phyloP scores from a whole-genome alignment of 2,113 vertebrate genomes.

The Arothron firmamentum region DNA sequence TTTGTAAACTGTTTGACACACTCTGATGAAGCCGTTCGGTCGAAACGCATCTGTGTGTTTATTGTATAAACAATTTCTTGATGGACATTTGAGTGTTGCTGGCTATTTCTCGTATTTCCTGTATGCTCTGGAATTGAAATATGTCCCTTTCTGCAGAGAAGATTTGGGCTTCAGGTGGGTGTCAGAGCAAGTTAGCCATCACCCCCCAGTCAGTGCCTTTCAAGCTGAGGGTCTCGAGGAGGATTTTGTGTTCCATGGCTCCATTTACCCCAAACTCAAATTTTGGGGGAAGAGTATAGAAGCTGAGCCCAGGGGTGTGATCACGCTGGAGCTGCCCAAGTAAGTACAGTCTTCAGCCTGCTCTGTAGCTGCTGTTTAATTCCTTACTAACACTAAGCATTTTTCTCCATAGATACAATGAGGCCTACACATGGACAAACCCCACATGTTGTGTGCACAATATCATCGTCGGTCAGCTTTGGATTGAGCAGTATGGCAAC shows the following conservation, averaged over 20 bases:
- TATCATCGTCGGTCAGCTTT: constrained; percentile 95
- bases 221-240: constrained; percentile 90
- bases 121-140: neutral
- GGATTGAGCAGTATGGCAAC: constrained; percentile 97
- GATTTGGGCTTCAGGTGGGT: constrained; percentile 95
- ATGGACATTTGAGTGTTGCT: too few species aligned
- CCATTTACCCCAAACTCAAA: constrained; percentile 96
- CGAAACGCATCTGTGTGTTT: too few species aligned
- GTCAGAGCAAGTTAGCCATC: constrained; percentile 97
- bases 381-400: neutral
- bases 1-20: too few species aligned
- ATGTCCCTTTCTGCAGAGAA: constrained; percentile 74
- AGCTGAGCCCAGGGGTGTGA: constrained; percentile 92
- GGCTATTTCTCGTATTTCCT: too few species aligned
- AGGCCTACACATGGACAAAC: constrained; percentile 98
- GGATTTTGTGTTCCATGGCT: constrained; percentile 95
- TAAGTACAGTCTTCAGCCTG: constrained; percentile 49
- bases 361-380: neutral
- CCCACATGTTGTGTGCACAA: constrained; percentile 97
- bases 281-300: constrained; percentile 99
- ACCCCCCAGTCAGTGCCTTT: constrained; percentile 96
- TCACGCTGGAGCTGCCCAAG: constrained; percentile 96
- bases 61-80: too few species aligned
- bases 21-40: too few species aligned
- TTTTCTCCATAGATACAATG: constrained; percentile 79